phyloP scores from a whole-genome alignment of 37 sponge, comb jelly and placozoan genomes.

The Hormiphora californensis region DNA sequence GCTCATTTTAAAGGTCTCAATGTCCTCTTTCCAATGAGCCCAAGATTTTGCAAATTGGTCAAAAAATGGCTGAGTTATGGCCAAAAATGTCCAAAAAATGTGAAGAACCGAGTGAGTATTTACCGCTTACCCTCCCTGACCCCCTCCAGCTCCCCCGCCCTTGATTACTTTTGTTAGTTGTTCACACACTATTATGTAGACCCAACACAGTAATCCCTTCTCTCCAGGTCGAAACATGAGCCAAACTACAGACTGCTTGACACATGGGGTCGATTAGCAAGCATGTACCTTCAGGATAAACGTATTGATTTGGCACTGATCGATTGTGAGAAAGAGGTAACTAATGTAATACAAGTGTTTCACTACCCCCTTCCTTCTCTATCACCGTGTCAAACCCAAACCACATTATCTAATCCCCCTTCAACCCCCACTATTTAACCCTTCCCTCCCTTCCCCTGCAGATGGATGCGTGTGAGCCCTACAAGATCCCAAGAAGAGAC shows the following conservation, averaged over 20 bases:
- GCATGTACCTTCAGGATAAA: neutral
- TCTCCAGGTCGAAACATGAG: neutral
- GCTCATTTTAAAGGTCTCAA: too few species aligned
- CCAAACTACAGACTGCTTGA: neutral
- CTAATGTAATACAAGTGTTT: neutral
- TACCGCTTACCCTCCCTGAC: too few species aligned
- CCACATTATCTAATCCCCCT: neutral
- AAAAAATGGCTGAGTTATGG: too few species aligned
- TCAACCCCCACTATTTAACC: too few species aligned
- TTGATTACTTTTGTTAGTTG: too few species aligned
- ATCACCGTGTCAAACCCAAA: neutral
- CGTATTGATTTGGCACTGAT: neutral
- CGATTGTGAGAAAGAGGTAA: constrained; percentile 31
- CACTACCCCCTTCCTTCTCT: neutral
- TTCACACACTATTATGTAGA: neutral
- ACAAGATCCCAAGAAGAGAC: neutral
- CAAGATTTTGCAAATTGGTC: too few species aligned
- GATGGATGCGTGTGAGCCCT: neutral
- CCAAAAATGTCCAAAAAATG: too few species aligned
- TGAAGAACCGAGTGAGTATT: too few species aligned
- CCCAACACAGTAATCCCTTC: neutral
- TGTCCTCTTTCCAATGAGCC: too few species aligned
- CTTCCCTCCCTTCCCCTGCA: neutral
- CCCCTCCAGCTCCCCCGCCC: too few species aligned
- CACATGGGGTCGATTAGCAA: constrained; percentile 18